phyloP scores from a whole-genome alignment of 2,888 invertebrate genomes.

The Terebella lapidaria region DNA sequence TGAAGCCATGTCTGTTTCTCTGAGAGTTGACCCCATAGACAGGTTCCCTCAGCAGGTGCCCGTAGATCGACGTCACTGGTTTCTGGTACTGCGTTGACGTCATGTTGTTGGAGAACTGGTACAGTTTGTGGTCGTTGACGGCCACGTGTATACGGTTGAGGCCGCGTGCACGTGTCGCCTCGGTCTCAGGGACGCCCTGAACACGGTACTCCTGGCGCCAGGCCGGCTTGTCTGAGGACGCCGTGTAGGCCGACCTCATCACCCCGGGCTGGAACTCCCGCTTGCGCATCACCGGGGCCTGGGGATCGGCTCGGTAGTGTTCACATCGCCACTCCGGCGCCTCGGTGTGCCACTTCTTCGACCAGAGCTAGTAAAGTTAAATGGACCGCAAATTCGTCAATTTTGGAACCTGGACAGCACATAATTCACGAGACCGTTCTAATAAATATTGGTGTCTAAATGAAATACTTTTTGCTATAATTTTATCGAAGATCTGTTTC shows the following conservation, averaged over 20 bases:
- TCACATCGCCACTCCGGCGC: constrained; percentile 23
- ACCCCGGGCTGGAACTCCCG: constrained; percentile 18
- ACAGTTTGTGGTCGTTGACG: constrained; percentile 39
- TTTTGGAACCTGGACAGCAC: too few species aligned
- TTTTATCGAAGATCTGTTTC: not conserved
- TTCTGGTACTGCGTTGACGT: constrained; percentile 45
- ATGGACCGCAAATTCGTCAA: too few species aligned
- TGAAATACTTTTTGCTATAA: not conserved
- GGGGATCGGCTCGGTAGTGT: constrained; percentile 17
- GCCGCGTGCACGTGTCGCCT: constrained; percentile 41
- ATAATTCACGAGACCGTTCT: too few species aligned
- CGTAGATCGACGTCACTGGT: constrained; percentile 48
- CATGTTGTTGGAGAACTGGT: constrained; percentile 49
- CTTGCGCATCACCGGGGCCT: constrained; percentile 21
- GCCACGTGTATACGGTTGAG: constrained; percentile 32
- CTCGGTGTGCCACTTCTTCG: constrained; percentile 21
- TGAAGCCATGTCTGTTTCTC: constrained; percentile 47
- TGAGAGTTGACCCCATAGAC: constrained; percentile 47
- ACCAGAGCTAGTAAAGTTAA: constrained; percentile 9
- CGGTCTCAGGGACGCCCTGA: constrained; percentile 37
- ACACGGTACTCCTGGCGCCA: constrained; percentile 17
- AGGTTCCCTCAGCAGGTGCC: constrained; percentile 44
- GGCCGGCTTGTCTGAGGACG: constrained; percentile 14
- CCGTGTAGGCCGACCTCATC: constrained; percentile 9
- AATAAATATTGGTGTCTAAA: too few species aligned